Evolutionary conservation across 2,797 vertebrate species (phyloP), one percentile per base, ranked within the genome.

Genomic region (Xenentodon cancila): DNA sequence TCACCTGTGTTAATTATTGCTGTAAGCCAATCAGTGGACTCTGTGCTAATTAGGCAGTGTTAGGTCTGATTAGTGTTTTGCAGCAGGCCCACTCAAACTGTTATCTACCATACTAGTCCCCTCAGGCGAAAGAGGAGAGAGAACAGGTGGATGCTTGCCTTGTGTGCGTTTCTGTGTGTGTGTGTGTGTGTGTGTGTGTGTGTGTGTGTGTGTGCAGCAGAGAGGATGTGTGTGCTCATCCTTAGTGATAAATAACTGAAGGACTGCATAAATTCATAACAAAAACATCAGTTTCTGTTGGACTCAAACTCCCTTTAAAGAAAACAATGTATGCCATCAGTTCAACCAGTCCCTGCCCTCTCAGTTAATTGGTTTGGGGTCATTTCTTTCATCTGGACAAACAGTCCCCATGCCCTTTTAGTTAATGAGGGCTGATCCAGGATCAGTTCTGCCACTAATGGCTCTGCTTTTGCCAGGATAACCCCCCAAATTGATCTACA

Each of bases 1-100:
- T 97, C 95, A 97, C 96, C 96, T 97, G 95, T 96, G 96, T 97
- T 98, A 97, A 97, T 98, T 97, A 97, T 94, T 94, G 94, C 94
- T 95, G 95, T 95, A 95, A 97, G 96, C 96, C 96, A 98, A 97
- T 97, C 96, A 97, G 95, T 91, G 92, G 95, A 94, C 95, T 93
- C 92, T 93, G 93, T 93, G 84, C 96, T 98, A 97, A 97, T 97
- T 97, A 96, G 96, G 93, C 95, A 95, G 89, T 95, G 91, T 91
- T 91, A 86, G 89, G 84, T 91, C 89, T 91, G 88, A 92, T 89
- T 90, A 96, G 95, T 95, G 96, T 96, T 96, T 96, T 97, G 87
- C 95, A 96, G 88, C 94, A 95, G 95, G 93, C 94, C 93, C 95
- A 94, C 95, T 96, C 94, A 88, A 88, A 90, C 84, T 89, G 86